Base-by-base conservation (phyloP, 2,888 invertebrate species). In the Aethes cnicana region DNA sequence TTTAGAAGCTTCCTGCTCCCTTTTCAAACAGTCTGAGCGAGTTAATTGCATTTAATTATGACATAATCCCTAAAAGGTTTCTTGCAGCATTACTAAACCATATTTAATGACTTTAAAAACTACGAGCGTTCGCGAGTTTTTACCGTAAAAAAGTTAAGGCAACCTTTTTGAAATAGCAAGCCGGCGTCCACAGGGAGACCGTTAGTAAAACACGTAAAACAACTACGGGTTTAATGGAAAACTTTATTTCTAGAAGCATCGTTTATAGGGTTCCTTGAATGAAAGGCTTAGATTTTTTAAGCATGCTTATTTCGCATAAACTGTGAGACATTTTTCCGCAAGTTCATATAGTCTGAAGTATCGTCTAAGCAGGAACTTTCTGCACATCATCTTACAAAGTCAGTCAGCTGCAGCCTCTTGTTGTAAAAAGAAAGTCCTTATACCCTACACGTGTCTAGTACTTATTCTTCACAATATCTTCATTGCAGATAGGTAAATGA, bases 31-130 rank as follows among this genome's bases (percentile, higher is more conserved):
- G 11, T n/a, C 11, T 26, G 11, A 28, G 28, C 11, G 6, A 17
- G 16, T 11, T 41, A 14, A 41, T 42, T 42, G 26, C 26, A 4
- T 41, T 16, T 6, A 17, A n/a, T n/a, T n/a, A n/a, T n/a, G n/a
- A 42, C 28, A 18, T 18, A 28, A 28, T 28, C 41, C 28, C 4
- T 26, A 28, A 42, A 42, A 17, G 28, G 28, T 18, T 18, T 42
- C 25, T 28, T 41, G 41, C 17, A 17, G 26, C 41, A 26, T n/a
- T 18, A 42, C 18, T 28, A 42, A 26, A 39, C 39, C 41, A 11
- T 42, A 42, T 42, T 42, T 28, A 42, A 42, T 28, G 41, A 28
- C 41, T 42, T 42, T 42, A 28, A 39, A n/a, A 28, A 42, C 41
- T 42, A 42, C 28, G 41, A 42, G 18, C 18, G 21, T 20, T 9